Evolutionary conservation across 1,140 invertebrate species (phyloP), one percentile per base, ranked within the genome.

Genomic region (Drosophila trapezifrons): DNA sequence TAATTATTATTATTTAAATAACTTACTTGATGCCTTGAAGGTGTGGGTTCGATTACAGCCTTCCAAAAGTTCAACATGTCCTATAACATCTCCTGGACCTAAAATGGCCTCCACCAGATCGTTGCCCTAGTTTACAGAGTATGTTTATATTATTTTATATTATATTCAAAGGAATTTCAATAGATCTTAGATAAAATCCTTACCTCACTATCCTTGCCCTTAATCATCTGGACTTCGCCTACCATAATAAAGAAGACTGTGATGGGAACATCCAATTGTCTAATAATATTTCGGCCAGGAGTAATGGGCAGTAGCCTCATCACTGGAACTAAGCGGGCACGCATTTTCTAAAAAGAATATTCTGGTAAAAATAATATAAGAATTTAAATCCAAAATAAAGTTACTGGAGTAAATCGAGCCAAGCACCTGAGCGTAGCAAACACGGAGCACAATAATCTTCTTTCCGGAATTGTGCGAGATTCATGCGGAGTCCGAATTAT

Each of bases 1-100:
- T n/a, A n/a, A n/a, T n/a, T n/a, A n/a, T n/a, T n/a, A n/a, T n/a
- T n/a, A n/a, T n/a, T n/a, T n/a, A n/a, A n/a, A n/a, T n/a, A n/a
- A n/a, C n/a, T 49, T 59, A 84, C 81, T 51, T 64, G 45, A 27
- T 60, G 81, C 27, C 49, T 15, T 45, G 3, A 57, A 84, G 10
- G 66, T 64, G 22, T 69, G 42, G 18, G 8, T 35, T 45, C 81
- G 67, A 2, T 0, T 2, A 37, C 38, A 17, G 0, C 57, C 51
- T 25, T 84, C 76, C n/a, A 65, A 18, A 8, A 80, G 32, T 18
- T 45, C 81, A 29, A 69, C 58, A 29, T 76, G 58, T 3, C 80
- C 81, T 37, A 84, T 73, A 29, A 69, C 51, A 20, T 84, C 81
- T n/a, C 80, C 80, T 9, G 81, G 72, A 38, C 80, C 80, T 10